Percentiles rank a stretch among this genome's conserved stretches.
These are phyloP conservation scores for Yoshiicerus persimilis DNA, from an alignment of 1,140 invertebrate species.

Conservation along the genomic window DNA sequence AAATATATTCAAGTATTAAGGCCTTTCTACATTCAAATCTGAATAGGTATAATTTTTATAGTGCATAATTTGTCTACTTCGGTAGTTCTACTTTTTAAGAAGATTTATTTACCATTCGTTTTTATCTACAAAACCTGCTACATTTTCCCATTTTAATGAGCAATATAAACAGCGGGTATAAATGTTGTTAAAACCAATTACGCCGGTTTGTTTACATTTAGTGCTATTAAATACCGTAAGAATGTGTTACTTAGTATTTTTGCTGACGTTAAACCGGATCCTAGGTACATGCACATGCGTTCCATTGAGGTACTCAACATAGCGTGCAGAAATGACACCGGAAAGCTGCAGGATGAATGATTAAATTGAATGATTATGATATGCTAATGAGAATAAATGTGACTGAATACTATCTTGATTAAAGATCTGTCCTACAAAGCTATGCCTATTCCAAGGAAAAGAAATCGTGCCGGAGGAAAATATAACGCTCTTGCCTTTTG, in stretches of 20 bases:
- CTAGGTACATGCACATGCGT: neutral
- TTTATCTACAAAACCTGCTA: no score
- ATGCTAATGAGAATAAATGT: neutral
- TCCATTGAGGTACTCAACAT: neutral
- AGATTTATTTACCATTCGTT: no score
- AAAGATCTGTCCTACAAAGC: neutral
- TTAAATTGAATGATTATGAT: neutral
- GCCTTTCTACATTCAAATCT: no score
- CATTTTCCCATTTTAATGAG: no score
- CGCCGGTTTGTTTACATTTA: no score
- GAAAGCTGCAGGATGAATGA: neutral
- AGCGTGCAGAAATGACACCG: neutral
- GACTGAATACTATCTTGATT: neutral
- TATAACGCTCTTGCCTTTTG: neutral
- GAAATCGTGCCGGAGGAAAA: neutral
- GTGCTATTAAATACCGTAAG: neutral
- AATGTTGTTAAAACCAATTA: no score
- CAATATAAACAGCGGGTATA: no score
- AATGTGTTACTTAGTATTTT: neutral
- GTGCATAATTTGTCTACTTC: no score
- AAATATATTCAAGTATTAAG: no score
- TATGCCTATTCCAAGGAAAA: neutral
- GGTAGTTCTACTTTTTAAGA: no score
- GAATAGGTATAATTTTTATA: no score
- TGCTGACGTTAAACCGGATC: neutral